These are phyloP conservation scores for Nasonia oneida DNA, from an alignment of 2,888 invertebrate genomes.

Conservation along the genomic window DNA sequence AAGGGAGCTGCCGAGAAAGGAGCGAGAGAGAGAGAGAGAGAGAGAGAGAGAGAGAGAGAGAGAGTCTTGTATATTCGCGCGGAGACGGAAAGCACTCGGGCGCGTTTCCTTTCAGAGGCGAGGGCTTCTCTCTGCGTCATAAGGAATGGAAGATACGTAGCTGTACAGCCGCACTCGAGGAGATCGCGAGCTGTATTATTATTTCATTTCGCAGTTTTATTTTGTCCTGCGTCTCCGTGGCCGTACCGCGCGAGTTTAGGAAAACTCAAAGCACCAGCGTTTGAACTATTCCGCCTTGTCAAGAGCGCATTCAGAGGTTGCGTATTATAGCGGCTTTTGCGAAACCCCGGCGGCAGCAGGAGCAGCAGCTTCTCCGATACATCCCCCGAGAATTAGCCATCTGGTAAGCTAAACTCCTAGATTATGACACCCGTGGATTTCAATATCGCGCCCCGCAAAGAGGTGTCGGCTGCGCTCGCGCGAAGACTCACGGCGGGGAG, in stretches of 20 bases:
- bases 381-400: constrained; percentile 68
- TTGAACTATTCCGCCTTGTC: constrained; percentile 47
- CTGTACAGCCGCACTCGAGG: background rate
- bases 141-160: constrained; percentile 15
- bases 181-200: background rate
- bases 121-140: constrained; percentile 4
- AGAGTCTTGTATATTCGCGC: constrained; percentile 44
- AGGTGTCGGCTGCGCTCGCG: constrained; percentile 1
- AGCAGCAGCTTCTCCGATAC: background rate
- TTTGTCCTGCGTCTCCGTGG: background rate
- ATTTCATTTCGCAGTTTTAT: background rate
- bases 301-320: background rate
- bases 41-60: too few species aligned
- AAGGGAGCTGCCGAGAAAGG: constrained; percentile 11
- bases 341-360: background rate
- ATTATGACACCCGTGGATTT: constrained; percentile 70
- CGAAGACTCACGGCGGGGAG: background rate
- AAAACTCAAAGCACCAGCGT: constrained; percentile 7
- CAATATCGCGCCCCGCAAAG: constrained; percentile 33
- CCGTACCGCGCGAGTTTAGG: background rate
- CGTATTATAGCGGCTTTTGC: constrained; percentile 13
- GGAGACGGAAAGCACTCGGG: constrained; percentile 37
- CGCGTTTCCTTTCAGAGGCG: constrained; percentile 50
- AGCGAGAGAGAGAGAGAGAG: constrained; percentile 19
- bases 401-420: constrained; percentile 68